These are phyloP conservation scores for Atta colombica DNA, from an alignment of 1,140 invertebrate genomes.

Conservation along the genomic window DNA sequence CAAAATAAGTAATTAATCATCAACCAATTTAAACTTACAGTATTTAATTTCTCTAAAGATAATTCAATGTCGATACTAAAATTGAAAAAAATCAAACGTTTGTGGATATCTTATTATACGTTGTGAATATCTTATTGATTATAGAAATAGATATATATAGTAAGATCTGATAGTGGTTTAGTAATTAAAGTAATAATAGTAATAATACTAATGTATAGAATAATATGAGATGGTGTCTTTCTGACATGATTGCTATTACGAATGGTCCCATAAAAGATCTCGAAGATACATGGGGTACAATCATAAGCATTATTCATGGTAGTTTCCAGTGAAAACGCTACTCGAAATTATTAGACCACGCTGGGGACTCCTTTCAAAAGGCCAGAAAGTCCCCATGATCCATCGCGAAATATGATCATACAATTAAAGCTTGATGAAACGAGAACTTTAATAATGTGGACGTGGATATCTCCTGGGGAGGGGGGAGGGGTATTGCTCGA, in stretches of 20 bases:
- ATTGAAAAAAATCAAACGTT: not conserved
- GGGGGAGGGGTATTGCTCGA: not conserved
- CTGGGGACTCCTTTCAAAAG: not conserved
- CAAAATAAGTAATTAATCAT: too few species aligned
- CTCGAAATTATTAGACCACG: not conserved
- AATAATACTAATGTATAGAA: not conserved
- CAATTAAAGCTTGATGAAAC: constrained; percentile 24
- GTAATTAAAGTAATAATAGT: not conserved
- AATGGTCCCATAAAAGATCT: not conserved
- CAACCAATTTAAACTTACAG: too few species aligned
- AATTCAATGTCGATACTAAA: not conserved
- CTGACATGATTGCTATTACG: not conserved
- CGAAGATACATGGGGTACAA: not conserved
- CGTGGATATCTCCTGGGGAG: not conserved
- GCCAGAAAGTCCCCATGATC: not conserved
- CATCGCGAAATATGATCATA: constrained; percentile 24
- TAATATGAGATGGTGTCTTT: not conserved
- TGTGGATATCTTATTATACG: not conserved
- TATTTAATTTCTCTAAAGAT: too few species aligned
- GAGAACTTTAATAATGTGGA: constrained; percentile 20
- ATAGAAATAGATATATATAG: too few species aligned
- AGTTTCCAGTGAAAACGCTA: not conserved
- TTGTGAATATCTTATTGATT: too few species aligned
- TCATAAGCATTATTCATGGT: constrained; percentile 1
- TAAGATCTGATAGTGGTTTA: not conserved